phyloP scores from a whole-genome alignment of 2,888 invertebrate genomes.

The Aradus depressus region DNA sequence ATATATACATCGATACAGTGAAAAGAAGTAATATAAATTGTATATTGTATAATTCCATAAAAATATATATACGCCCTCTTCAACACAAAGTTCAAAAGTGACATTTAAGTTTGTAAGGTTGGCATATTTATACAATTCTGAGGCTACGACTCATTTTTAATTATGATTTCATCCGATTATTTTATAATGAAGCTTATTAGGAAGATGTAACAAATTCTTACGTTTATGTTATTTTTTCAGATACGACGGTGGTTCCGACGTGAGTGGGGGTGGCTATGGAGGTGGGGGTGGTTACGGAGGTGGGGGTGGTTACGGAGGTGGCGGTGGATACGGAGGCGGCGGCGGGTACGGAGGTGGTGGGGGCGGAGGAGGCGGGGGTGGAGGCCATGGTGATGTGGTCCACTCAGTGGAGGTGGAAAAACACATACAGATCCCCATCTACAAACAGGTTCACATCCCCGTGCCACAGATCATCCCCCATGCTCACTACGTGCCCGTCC shows the following conservation, averaged over 20 bases:
- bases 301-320: conserved; percentile 1
- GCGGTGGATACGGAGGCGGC: conserved; percentile 13
- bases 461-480: conserved; percentile 23
- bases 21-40: too few relatives aligned
- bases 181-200: too few relatives aligned
- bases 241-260: conserved; percentile 8
- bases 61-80: too few relatives aligned
- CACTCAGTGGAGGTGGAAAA: conserved; percentile 25
- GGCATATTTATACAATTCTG: too few relatives aligned
- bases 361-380: conserved; percentile 3
- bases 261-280: conserved; percentile 4
- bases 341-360: conserved; percentile 10
- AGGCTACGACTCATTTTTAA: too few relatives aligned
- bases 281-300: neutral
- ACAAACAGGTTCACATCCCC: conserved; percentile 24
- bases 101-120: too few relatives aligned
- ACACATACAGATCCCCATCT: conserved; percentile 24
- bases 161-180: too few relatives aligned
- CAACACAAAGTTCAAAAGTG: too few relatives aligned
- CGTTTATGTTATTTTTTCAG: too few relatives aligned
- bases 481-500: conserved; percentile 30
- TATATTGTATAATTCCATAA: too few relatives aligned
- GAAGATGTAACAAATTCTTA: too few relatives aligned
- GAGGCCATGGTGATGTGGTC: conserved; percentile 8
- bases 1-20: too few relatives aligned